Percentiles rank a stretch among this genome's conserved stretches.
Conservation (phyloP, 1,140 invertebrate species). For the Sesamia nonagrioides region DNA sequence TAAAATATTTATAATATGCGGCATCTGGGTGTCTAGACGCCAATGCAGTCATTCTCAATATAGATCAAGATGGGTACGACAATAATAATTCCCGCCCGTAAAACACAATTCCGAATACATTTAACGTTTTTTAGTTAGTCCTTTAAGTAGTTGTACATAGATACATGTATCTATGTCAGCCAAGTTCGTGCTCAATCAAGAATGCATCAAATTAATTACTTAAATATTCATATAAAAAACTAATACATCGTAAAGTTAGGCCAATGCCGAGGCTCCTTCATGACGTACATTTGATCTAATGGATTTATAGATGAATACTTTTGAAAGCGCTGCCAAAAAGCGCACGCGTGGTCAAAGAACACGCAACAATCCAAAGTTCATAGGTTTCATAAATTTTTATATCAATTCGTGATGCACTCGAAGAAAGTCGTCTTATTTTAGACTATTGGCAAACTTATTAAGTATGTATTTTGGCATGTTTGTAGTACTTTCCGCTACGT, state of each 20-base stretch:
- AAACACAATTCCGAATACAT: too few relatives aligned
- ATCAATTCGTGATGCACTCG: not conserved
- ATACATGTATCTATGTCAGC: constrained; percentile 8
- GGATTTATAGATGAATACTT: not conserved
- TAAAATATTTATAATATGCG: not conserved
- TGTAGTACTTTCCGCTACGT: constrained; percentile 15
- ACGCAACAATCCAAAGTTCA: not conserved
- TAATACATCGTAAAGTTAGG: not conserved
- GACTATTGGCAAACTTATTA: not conserved
- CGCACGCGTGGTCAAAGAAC: constrained; percentile 19
- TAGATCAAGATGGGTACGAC: not conserved
- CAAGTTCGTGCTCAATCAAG: constrained; percentile 13
- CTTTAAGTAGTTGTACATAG: constrained; percentile 6
- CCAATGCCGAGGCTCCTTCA: constrained; percentile 7
- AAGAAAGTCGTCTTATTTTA: constrained; percentile 14
- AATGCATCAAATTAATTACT: not conserved
- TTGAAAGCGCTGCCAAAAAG: constrained; percentile 19
- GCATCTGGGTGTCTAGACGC: constrained; percentile 7
- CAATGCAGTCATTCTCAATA: not conserved
- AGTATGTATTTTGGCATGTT: constrained; percentile 9
- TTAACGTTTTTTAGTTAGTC: too few relatives aligned
- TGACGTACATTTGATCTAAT: constrained; percentile 2
- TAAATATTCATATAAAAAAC: constrained; percentile 5
- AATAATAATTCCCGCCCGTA: not conserved
- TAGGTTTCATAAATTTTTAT: not conserved